Evolutionary conservation across 2,113 vertebrate species (phyloP).

Genomic region (Geococcyx californianus): DNA sequence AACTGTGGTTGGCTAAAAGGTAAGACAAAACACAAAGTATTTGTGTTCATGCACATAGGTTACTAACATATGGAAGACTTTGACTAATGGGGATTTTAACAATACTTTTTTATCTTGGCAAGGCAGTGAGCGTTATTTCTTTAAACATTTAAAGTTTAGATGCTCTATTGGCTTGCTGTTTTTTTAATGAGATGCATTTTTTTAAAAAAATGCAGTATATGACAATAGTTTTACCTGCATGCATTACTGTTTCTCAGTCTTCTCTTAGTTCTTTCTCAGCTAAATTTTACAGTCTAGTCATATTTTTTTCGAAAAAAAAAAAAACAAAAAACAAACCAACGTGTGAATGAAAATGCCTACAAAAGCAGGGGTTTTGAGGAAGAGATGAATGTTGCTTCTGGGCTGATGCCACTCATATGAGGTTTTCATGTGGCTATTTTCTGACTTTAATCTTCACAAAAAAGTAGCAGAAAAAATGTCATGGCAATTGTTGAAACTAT

Average conservation of each 20-base stretch:
- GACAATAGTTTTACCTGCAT: background rate
- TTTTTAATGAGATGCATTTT: background rate
- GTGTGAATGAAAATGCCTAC: background rate
- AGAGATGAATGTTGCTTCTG: background rate
- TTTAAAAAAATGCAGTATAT: background rate
- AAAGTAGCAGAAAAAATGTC: background rate
- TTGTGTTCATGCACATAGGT: background rate
- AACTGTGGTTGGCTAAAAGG: constrained; percentile 92
- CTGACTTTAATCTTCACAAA: background rate
- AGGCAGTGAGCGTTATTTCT: background rate
- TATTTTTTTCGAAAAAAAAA: background rate
- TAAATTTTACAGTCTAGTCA: background rate
- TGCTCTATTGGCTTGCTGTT: background rate
- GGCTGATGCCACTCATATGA: background rate
- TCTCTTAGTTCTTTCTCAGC: background rate
- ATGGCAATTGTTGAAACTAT: background rate
- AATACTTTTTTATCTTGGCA: background rate
- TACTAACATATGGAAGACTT: background rate
- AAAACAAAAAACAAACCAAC: too few relatives aligned
- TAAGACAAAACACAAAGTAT: constrained; percentile 67
- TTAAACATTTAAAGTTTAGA: background rate
- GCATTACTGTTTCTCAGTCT: background rate
- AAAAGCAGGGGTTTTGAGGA: background rate
- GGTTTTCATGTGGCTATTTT: background rate
- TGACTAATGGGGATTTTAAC: background rate